Evolutionary conservation across 2,113 vertebrate species (phyloP).

Genomic region (Pygoscelis adeliae): DNA sequence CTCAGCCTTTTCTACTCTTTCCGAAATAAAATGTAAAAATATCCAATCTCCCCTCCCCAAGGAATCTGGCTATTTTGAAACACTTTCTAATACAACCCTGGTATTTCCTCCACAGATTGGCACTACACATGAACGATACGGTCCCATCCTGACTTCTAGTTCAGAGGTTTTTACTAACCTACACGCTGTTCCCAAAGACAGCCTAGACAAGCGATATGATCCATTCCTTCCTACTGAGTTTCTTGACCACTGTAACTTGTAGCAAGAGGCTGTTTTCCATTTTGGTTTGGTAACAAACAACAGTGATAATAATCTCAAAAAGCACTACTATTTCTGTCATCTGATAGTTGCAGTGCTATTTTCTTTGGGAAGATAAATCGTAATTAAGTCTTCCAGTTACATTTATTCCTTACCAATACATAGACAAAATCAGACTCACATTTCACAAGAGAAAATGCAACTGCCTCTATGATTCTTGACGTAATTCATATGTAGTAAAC

Average conservation of each 20-base stretch:
- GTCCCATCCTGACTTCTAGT: background rate
- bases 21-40: conserved; percentile 53
- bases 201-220: background rate
- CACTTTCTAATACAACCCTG: background rate
- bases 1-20: conserved; percentile 45
- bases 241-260: background rate
- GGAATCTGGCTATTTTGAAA: conserved; percentile 41
- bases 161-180: background rate
- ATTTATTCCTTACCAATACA: background rate
- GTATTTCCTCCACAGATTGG: background rate
- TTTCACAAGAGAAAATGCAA: background rate
- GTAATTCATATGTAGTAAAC: background rate
- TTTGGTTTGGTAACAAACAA: background rate
- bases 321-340: background rate
- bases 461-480: background rate
- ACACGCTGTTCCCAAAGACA: background rate
- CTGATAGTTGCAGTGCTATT: background rate
- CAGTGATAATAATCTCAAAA: background rate
- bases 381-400: background rate
- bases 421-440: background rate
- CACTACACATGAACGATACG: accelerated
- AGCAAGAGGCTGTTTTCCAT: background rate
- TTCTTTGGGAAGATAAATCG: background rate
- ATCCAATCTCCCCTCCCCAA: conserved; percentile 4
- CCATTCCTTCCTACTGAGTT: background rate